Conservation (phyloP, 2,797 vertebrate species). For the Oreochromis mossambicus region DNA sequence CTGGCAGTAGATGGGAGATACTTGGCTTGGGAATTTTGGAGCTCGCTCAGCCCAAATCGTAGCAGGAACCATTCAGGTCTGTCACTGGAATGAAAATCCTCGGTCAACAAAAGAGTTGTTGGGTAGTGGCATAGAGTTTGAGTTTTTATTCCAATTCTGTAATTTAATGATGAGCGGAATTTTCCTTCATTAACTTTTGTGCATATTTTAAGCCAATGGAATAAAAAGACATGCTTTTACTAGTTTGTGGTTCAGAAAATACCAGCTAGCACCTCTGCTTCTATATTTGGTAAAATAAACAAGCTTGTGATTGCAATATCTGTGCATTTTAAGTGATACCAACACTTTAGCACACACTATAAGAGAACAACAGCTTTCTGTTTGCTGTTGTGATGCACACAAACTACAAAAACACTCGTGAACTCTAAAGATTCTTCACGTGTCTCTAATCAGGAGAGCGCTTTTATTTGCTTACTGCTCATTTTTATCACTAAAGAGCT, state of each 20-base stretch:
- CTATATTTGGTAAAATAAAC: not conserved
- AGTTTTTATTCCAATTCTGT: not conserved
- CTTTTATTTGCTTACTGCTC: not conserved
- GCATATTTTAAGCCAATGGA: not conserved
- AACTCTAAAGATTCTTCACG: not conserved
- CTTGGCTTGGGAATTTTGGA: not conserved
- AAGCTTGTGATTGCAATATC: not conserved
- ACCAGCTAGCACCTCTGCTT: not conserved
- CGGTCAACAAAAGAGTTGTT: not conserved
- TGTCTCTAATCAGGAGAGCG: not conserved
- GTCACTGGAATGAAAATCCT: not conserved
- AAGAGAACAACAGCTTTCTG: not conserved
- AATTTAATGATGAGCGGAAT: not conserved
- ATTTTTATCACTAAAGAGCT: not conserved
- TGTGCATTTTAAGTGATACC: not conserved
- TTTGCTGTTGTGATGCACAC: not conserved
- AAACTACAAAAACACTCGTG: not conserved
- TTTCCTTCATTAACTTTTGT: not conserved
- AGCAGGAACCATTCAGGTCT: not conserved
- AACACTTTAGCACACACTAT: not conserved
- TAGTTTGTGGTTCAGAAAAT: not conserved
- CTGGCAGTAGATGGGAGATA: not conserved
- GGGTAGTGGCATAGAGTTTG: not conserved
- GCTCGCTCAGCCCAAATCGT: not conserved
- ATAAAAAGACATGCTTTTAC: not conserved